Percentiles rank a stretch among this genome's conserved stretches.
Conservation (phyloP, 2,113 vertebrate genomes). For the Hippopotamus amphibius region DNA sequence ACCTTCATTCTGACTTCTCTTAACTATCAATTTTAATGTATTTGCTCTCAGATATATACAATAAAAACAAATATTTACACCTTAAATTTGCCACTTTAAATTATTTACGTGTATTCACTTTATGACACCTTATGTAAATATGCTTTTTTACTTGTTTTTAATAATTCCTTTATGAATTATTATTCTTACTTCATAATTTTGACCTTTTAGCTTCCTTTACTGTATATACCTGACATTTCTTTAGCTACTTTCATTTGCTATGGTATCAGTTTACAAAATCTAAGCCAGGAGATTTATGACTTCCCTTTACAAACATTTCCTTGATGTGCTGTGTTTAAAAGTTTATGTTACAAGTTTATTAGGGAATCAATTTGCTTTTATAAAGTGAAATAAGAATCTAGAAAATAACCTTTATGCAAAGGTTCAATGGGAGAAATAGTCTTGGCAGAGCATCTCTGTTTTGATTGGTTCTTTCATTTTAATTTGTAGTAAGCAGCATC, state of each 20-base stretch:
- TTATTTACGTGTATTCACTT: not conserved
- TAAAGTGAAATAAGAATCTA: not conserved
- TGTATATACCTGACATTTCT: not conserved
- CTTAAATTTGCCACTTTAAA: not conserved
- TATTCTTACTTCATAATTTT: not conserved
- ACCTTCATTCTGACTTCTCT: not conserved
- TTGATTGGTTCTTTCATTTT: not conserved
- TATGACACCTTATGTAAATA: not conserved
- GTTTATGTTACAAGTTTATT: not conserved
- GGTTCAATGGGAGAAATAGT: not conserved
- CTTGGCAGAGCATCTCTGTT: not conserved
- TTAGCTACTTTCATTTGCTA: not conserved
- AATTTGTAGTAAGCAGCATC: not conserved
- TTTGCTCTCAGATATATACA: not conserved
- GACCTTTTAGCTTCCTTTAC: not conserved
- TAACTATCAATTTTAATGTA: not conserved
- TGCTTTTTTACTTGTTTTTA: not conserved
- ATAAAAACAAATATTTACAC: not conserved
- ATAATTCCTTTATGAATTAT: not conserved
- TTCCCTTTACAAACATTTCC: not conserved
- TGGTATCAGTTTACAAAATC: not conserved
- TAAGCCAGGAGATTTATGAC: not conserved
- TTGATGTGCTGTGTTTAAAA: constrained; percentile 14
- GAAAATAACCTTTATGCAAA: not conserved
- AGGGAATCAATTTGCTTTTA: not conserved